Evolutionary conservation across 2,113 vertebrate genomes (phyloP).

Genomic region (Acinonyx jubatus): DNA sequence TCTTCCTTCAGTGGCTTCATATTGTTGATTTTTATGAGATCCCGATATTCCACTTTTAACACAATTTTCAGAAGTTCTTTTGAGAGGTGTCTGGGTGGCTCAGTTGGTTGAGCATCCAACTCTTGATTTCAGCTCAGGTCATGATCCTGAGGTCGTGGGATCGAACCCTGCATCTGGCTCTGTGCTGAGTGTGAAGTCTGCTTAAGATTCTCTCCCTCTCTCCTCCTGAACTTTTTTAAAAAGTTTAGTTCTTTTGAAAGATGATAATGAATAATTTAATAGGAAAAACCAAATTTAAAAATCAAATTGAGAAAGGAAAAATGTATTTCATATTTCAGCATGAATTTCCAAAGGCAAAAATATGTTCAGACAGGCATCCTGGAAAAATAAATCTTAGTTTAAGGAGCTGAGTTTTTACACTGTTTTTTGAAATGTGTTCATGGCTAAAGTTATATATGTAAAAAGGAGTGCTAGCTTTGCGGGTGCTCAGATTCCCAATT

Average conservation of each 20-base stretch:
- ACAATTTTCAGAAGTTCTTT: background rate
- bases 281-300: conserved; percentile 11
- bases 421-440: background rate
- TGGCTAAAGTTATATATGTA: background rate
- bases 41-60: background rate
- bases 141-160: too few species aligned
- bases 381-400: background rate
- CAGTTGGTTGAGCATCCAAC: too few species aligned
- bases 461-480: background rate
- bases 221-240: too few species aligned
- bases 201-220: too few species aligned
- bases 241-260: background rate
- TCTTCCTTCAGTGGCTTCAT: background rate
- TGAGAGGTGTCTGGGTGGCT: background rate
- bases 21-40: background rate
- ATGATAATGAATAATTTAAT: background rate
- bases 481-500: background rate
- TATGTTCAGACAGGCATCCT: background rate
- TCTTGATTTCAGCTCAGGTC: too few species aligned
- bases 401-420: background rate
- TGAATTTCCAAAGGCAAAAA: background rate
- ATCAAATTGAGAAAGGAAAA: background rate
- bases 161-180: too few species aligned
- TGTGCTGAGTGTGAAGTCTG: too few species aligned
- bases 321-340: background rate